Base-by-base conservation (phyloP, 2,888 invertebrate genomes). In the Cybosia mesomella region DNA sequence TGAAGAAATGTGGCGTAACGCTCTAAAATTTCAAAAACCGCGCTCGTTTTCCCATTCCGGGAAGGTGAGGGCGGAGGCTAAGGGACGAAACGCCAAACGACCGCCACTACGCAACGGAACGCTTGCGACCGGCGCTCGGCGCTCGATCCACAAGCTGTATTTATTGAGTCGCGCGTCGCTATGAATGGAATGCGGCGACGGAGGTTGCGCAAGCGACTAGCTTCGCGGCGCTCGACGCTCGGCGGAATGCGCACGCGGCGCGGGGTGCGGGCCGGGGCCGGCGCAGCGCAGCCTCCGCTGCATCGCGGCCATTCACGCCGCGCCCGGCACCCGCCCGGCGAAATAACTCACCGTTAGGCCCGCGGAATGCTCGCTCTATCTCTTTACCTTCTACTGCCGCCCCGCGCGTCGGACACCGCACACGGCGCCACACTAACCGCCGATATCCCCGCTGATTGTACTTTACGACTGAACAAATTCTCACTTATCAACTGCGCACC, bases 101-200 rank as follows among this genome's bases (percentile, higher is more conserved):
- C 67, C 73, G 74, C 76, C 73, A 71, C 61, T 68, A 58, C 69
- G 71, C 73, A 68, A 72, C 74, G 75, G 66, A 57, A 62, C 73
- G 68, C 71, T 72, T 67, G 69, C 70, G 67, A 66, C 62, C 81
- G 79, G 78, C 71, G 21, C 57, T 24, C 79, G 75, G 75, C 72
- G 80, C 77, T 76, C 75, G 61, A 32, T 70, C 66, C 64, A 75
- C 78, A 74, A 80, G 78, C 80, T 74, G 79, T 80, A 83, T 81
- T 84, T 84, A 84, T 82, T 82, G 81, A 84, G 83, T 85, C 87
- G 86, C 89, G 85, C 85, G 85, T 83, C 84, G 92, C 92, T 92
- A 94, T 94, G 94, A 94, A 94, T 94, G 95, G 94, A 93, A 94
- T 94, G 94, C 91, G 94, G 90, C 86, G 91, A 82, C 86, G 88